These are phyloP conservation scores for Pelecanus crispus DNA, from an alignment of 2,113 vertebrate genomes.

Conservation along the genomic window DNA sequence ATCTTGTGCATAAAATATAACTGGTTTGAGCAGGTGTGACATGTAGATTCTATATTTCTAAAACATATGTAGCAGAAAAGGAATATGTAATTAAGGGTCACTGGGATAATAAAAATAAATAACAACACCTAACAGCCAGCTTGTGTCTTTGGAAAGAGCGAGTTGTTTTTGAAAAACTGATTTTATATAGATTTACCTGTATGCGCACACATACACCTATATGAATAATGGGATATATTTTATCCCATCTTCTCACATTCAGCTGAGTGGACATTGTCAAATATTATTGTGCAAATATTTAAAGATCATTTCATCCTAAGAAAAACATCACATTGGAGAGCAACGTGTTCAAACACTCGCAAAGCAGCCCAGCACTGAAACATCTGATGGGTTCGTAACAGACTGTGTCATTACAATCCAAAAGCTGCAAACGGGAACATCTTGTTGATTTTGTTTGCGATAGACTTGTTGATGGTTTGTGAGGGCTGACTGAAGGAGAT, in stretches of 20 bases:
- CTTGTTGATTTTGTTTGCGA: constrained; percentile 33
- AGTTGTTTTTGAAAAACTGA: background rate
- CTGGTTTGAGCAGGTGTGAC: background rate
- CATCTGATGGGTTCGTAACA: constrained; percentile 18
- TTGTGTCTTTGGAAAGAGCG: background rate
- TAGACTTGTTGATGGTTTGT: constrained; percentile 22
- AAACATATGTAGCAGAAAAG: background rate
- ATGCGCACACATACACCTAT: background rate
- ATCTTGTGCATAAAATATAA: background rate
- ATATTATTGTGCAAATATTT: constrained; percentile 16
- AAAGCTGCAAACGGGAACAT: constrained; percentile 8
- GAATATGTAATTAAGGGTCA: background rate
- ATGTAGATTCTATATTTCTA: background rate
- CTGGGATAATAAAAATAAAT: background rate
- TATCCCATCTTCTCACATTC: background rate
- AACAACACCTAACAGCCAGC: background rate
- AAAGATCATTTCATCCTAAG: background rate
- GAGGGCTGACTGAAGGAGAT: background rate
- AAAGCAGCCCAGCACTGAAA: background rate
- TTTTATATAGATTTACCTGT: background rate
- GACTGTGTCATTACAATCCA: constrained; percentile 11
- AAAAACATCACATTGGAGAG: constrained; percentile 10
- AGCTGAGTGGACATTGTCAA: background rate
- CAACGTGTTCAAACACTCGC: background rate
- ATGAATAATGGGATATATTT: background rate